Evolutionary conservation across 1,140 invertebrate species (phyloP), one percentile per base, ranked within the genome.

Genomic region (Nasonia vitripennis): DNA sequence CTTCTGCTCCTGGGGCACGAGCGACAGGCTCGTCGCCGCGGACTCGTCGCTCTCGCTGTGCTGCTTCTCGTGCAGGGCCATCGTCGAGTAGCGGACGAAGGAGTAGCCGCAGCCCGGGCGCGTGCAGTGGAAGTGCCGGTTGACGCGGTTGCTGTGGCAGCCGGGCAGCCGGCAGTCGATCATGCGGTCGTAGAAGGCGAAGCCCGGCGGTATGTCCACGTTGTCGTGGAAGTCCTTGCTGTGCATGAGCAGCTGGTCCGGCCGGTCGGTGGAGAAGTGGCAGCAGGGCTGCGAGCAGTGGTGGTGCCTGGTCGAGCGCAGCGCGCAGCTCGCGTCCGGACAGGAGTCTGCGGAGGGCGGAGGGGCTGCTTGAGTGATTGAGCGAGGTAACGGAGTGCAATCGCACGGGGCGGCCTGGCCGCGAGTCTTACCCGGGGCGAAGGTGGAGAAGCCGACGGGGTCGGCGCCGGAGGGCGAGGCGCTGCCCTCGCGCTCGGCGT

Each of bases 151-250:
- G 88, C 95, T 96, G 88, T 95, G 94, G 91, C 97, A 97, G 68
- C 94, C 94, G 6, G 94, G 90, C 37, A 96, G 91, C 17, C 96
- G 94, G 89, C 97, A 98, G 89, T 97, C 96, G 23, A 97, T 95
- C 89, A 95, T 96, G 73, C 95, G 94, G 88, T 98, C 97, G 92
- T 96, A 97, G 92, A 96, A 97, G 41, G 96, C 95, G 90, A 97
- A 98, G 7, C 96, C 96, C 23, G 97, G 95, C n/a, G 96, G 92
- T 86, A 97, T 97, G 87, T 96, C 96, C 23, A 97, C 95, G 89
- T 96, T 97, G 87, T 96, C 96, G 90, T 98, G 97, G 90, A 98
- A 98, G 89, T 97, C 96, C 88, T 96, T 96, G 78, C 96, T 95
- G 89, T 98, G 97, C 88, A 95, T 94, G 10, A 95, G 92, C 10